phyloP scores from a whole-genome alignment of 1,140 invertebrate genomes.

The Myzus persicae region DNA sequence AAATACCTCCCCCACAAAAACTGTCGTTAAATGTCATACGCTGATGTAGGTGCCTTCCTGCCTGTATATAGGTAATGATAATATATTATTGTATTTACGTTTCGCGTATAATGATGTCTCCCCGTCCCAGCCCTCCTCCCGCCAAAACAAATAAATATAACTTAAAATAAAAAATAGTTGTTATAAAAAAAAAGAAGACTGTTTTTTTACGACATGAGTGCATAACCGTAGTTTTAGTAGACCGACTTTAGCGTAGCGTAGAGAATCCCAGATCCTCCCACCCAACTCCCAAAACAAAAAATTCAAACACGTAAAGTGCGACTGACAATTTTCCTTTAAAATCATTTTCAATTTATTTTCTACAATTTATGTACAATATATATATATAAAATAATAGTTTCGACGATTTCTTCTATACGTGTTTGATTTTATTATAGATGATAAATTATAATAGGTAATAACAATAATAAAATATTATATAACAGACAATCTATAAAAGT shows the following conservation, averaged over 20 bases:
- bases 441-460: neutral
- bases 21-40: neutral
- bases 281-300: neutral
- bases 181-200: neutral
- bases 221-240: neutral
- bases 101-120: neutral
- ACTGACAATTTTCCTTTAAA: neutral
- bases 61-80: neutral
- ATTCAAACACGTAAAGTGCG: neutral
- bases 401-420: neutral
- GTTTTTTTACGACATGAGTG: neutral
- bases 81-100: neutral
- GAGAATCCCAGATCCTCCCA: neutral
- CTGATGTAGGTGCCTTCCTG: neutral
- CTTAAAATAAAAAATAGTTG: neutral
- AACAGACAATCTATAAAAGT: neutral
- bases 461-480: neutral
- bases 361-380: neutral
- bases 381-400: neutral
- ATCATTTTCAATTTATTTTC: neutral
- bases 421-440: neutral
- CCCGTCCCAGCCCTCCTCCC: neutral
- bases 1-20: neutral
- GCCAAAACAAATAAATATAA: neutral
- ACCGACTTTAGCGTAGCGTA: neutral